Percentiles rank a stretch among this genome's conserved stretches.
These are phyloP conservation scores for Planococcus citri DNA, from an alignment of 1,140 invertebrate species.

Conservation along the genomic window DNA sequence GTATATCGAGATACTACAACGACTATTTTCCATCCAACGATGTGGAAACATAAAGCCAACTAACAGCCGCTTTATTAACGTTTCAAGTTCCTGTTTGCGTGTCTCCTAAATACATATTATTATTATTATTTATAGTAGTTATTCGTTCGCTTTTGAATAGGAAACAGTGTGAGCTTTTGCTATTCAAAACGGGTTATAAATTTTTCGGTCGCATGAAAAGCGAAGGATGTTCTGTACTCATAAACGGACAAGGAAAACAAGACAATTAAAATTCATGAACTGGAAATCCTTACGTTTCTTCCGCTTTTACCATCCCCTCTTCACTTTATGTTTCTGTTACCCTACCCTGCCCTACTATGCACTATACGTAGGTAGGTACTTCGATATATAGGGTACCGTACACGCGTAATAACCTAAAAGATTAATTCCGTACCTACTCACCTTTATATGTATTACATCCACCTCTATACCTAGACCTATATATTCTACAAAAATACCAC, in stretches of 20 bases:
- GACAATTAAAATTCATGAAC: slow-evolving; percentile 15
- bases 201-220: background rate
- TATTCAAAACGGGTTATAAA: slow-evolving; percentile 7
- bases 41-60: too few species aligned
- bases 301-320: background rate
- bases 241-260: slow-evolving; percentile 14
- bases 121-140: slow-evolving; percentile 3
- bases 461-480: too few species aligned
- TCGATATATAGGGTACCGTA: too few species aligned
- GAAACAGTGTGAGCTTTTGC: slow-evolving; percentile 1
- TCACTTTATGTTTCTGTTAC: too few species aligned
- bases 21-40: too few species aligned
- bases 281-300: slow-evolving; percentile 9
- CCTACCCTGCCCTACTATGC: too few species aligned
- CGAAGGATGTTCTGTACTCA: background rate
- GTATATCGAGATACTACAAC: too few species aligned
- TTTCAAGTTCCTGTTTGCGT: too few species aligned
- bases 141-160: background rate
- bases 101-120: background rate
- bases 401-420: background rate
- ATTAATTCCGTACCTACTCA: background rate
- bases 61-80: too few species aligned
- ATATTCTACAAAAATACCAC: too few species aligned
- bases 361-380: too few species aligned
- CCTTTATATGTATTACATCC: too few species aligned